Evolutionary conservation across 30 jellyfish, hydroid and myxozoan species (phyloP), one percentile per base, ranked within the genome.

Genomic region (Calvadosia cruxmelitensis): DNA sequence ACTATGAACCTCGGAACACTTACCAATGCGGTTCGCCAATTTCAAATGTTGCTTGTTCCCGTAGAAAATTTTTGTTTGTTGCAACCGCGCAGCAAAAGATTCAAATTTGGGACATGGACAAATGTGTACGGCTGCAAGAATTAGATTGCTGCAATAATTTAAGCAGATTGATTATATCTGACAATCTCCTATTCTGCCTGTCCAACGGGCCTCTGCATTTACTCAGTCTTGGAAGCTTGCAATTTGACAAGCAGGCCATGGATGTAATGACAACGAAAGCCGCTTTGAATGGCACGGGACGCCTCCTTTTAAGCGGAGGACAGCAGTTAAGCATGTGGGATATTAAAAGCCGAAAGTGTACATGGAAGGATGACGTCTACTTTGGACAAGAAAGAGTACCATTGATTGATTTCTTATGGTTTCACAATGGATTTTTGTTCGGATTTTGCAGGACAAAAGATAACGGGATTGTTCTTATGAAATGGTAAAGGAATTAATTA

Each of bases 51-150:
- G 68, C 86, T 0, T 75, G 93, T 75, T 87, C 97, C 12, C 50
- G 70, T 26, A 71, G 76, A 52, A 87, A 87, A 64, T 87, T 68
- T 61, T 57, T 87, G 34, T 87, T 64, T 67, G 66, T 91, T 67
- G 29, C 81, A 32, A 66, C 83, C 0, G 93, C 77, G 31, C 34
- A 64, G 20, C 33, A 26, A 3, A 73, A 71, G 28, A 72, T 87
- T 0, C 93, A 81, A 48, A 76, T 87, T 23, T 87, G 97, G 97
- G 89, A 84, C 69, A 69, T 71, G 12, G 30, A 35, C 12, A 73
- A 74, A 48, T 65, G 71, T 1, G 35, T 52, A 30, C 51, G 48
- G 57, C 20, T 42, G 20, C 57, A 42, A 42, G 57, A 42, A 20
- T 5, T 42, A 5, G 20, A 10, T 42, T 5, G 57, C 57, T 10